Base-by-base conservation (phyloP, 2,888 invertebrate species). In the Diplazon laetatorius region DNA sequence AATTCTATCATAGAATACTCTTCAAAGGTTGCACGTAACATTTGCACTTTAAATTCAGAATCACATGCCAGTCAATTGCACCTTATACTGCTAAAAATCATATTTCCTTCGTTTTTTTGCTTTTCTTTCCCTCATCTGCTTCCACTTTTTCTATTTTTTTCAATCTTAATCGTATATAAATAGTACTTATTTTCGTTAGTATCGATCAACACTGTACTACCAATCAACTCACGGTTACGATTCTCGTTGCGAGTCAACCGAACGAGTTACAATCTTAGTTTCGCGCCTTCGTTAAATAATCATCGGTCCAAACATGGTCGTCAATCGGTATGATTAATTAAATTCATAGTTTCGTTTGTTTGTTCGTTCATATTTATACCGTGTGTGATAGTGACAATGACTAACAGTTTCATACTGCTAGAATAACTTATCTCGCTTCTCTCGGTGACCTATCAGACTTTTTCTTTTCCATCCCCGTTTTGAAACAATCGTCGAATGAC, bases 21-120 rank as follows among this genome's bases (percentile, higher is more conserved):
- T 88, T 87, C 76, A 82, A n/a, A 86, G 80, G 83, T 87, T 85
- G 84, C 88, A 87, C 87, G 85, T 85, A 85, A 87, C 85, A 85
- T 87, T 89, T 89, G 86, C 89, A 88, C 87, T 86, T 88, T 86
- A 87, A 89, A 89, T 88, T 88, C 85, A 87, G 85, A 87, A 89
- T 89, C 89, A 89, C 89, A 89, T 89, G 83, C 86, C 84, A 87
- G 85, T 76, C 69, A 68, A 86, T 89, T 87, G 85, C 87, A 87
- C 85, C 85, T 84, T 77, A 83, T 68, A 78, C 66, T 77, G 75
- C 76, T 83, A 82, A 78, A 52, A n/a, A n/a, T n/a, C n/a, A n/a
- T n/a, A n/a, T n/a, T n/a, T n/a, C n/a, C n/a, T n/a, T n/a, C n/a
- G n/a, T 73, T 44, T 57, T 6, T 20, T 30, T 14, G 39, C 39